phyloP scores from a whole-genome alignment of 2,113 vertebrate genomes.

The Ophiodon elongatus region DNA sequence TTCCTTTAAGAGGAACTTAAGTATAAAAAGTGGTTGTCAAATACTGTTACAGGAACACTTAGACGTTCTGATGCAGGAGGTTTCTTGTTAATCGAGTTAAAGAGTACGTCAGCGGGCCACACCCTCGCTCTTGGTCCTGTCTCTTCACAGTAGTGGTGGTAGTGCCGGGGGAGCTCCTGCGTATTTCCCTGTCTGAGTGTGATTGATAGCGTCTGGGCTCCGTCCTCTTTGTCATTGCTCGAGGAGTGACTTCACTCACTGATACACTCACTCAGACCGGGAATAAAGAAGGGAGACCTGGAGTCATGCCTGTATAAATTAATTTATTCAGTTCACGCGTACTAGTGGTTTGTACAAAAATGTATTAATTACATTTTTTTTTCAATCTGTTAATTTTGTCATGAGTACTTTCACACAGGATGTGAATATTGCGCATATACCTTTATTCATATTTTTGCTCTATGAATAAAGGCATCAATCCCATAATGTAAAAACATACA shows the following conservation, averaged over 20 bases:
- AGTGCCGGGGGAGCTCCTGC: conserved; percentile 52
- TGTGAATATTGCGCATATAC: too few species aligned
- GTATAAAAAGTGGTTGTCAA: conserved; percentile 4
- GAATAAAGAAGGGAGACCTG: not conserved
- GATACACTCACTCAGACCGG: not conserved
- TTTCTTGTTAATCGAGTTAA: conserved; percentile 44
- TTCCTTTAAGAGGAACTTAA: not conserved
- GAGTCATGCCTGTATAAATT: not conserved
- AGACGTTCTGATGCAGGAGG: conserved; percentile 54
- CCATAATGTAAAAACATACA: too few species aligned
- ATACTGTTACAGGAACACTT: conserved; percentile 36
- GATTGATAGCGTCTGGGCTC: conserved; percentile 74
- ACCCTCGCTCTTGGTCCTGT: conserved; percentile 3
- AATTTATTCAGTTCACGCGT: not conserved
- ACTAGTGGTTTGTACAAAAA: not conserved
- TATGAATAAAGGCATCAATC: too few species aligned
- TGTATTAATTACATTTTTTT: too few species aligned
- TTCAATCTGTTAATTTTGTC: not conserved
- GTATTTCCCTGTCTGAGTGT: conserved; percentile 58
- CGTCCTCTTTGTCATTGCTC: conserved; percentile 66
- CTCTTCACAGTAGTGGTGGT: not conserved
- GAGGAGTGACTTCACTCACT: conserved; percentile 54
- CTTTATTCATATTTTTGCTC: too few species aligned
- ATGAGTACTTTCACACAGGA: not conserved
- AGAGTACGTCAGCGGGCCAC: conserved; percentile 31